A percentile compares a stretch with the other conserved stretches of the same genome.
These are phyloP conservation scores for Choristoneura fumiferana DNA, from an alignment of 1,140 invertebrate species.

Conservation along the genomic window DNA sequence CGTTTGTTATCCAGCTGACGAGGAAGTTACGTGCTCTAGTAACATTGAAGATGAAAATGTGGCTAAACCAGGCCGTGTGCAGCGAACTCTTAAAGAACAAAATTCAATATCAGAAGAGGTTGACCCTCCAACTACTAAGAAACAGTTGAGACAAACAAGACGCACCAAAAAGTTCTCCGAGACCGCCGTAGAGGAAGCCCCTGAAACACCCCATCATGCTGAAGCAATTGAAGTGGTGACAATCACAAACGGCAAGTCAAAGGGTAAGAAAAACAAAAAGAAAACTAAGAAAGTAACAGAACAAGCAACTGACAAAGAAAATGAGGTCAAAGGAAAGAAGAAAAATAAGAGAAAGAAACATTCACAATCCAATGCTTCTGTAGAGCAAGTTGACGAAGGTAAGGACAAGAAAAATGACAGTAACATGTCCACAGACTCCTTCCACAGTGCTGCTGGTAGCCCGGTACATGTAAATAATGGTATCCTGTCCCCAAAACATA, in stretches of 20 bases:
- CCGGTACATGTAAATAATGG: slow-evolving; percentile 14
- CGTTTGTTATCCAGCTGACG: slow-evolving; percentile 52
- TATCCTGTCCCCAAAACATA: no score
- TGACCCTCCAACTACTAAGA: slow-evolving; percentile 26
- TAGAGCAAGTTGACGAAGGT: slow-evolving; percentile 25
- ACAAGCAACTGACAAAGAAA: slow-evolving; percentile 7
- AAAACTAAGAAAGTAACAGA: slow-evolving; percentile 31
- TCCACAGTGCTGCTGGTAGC: slow-evolving; percentile 63
- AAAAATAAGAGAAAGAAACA: slow-evolving; percentile 44
- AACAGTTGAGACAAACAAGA: slow-evolving; percentile 28
- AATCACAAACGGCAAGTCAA: slow-evolving; percentile 26
- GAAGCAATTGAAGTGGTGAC: slow-evolving; percentile 21
- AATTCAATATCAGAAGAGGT: slow-evolving; percentile 28
- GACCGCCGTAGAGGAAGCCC: slow-evolving; percentile 5
- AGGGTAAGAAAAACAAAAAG: slow-evolving; percentile 36
- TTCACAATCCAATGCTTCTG: slow-evolving; percentile 30
- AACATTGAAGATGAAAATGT: slow-evolving; percentile 11
- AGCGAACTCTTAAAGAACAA: slow-evolving; percentile 52
- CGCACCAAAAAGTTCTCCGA: slow-evolving; percentile 34
- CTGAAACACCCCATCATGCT: slow-evolving; percentile 13
- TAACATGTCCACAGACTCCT: slow-evolving; percentile 52
- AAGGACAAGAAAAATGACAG: slow-evolving; percentile 34
- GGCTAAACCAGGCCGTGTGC: slow-evolving; percentile 22
- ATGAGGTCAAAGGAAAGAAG: slow-evolving; percentile 36
- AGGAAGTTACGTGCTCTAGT: slow-evolving; percentile 24